Evolutionary conservation across 92 coral and sea anemone genomes (phyloP), one percentile per base, ranked within the genome.

Genomic region (Bergia puertoricense): DNA sequence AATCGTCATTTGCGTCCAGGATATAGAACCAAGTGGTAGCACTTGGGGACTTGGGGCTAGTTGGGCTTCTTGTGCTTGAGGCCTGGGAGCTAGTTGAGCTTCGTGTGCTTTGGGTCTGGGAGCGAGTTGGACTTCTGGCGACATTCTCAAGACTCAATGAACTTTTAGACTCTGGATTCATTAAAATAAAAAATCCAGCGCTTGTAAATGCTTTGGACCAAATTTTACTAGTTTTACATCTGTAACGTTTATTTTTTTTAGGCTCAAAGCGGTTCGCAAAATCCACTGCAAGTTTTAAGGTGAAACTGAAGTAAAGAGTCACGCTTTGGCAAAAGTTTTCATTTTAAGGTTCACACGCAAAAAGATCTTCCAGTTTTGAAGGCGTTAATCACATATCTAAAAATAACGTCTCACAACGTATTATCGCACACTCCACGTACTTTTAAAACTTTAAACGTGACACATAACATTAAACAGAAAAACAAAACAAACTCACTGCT

Each of bases 1-100:
- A 65, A 72, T 89, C 81, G 78, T 88, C 77, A 54, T 76, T 65
- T 22, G 41, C 48, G 66, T 95, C 96, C 67, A 95, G 68, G 2
- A 92, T 67, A 69, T 76, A 91, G 88, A 90, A 93, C 98, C 96
- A 93, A 54, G 86, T 90, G 65, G 96, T 86, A 46, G 86, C 75
- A 8, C 90, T 20, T 15, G 71, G 80, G 30, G 43, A 4, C 8
- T 57, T 16, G 13, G 59, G 14, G 10, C 16, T 13, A 54, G 84
- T 42, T 18, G 68, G 68, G 23, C 23, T 62, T 62, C 68, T 20
- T 62, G 68, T 8, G 82, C 66, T 23, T 77, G 81, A 65, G 65
- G 46, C 16, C 71, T 80, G 18, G 66, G 81, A 46, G 48, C 81
- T 22, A 20, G 82, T 79, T 51, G 68, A 11, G 3, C 23, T 79